Evolutionary conservation across 2,113 vertebrate species (phyloP), one percentile per base, ranked within the genome.

Genomic region (Steatornis caripensis): DNA sequence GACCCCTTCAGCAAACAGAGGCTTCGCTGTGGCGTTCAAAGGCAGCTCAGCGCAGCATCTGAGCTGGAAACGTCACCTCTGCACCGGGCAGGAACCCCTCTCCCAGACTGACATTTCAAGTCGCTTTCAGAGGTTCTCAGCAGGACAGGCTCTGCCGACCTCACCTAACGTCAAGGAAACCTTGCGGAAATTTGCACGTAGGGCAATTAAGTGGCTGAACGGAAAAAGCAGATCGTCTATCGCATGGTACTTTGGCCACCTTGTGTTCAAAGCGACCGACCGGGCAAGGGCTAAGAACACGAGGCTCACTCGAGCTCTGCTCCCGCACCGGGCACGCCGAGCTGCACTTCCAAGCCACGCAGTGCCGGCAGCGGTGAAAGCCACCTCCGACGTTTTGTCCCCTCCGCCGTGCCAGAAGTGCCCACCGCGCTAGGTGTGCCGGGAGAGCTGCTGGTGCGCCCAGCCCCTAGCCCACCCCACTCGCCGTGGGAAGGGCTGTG

Each of bases 281-380:
- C 10, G 24, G 26, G 10, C 19, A 39, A 10, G 24, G 37, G 30
- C n/a, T n/a, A n/a, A 48, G 66, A 43, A 27, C 4, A 4, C 0
- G 1, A 30, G 30, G 34, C 46, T 23, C 36, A 21, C 60, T 34
- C 3, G 0, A 26, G 34, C 11, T 24, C 76, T 43, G 29, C 54
- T 34, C 57, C 53, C 1, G 1, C n/a, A 4, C 19, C 2, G 2
- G 34, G 5, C 36, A 36, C 4, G 2, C 20, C 0, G 2, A 60
- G 45, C 39, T 30, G 45, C 20, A 0, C 39, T 32, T 30, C 60
- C 3, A 4, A 61, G 69, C n/a, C 0, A 7, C 12, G 2, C 1
- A 3, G 36, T 43, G 24, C n/a, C 10, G 3, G 55, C 22, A 24
- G 32, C 1, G 1, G 49, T 4, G 49, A 26, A 9, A 18, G 20